Conservation (phyloP, 2,113 vertebrate species). For the Aspidoscelis tigris region DNA sequence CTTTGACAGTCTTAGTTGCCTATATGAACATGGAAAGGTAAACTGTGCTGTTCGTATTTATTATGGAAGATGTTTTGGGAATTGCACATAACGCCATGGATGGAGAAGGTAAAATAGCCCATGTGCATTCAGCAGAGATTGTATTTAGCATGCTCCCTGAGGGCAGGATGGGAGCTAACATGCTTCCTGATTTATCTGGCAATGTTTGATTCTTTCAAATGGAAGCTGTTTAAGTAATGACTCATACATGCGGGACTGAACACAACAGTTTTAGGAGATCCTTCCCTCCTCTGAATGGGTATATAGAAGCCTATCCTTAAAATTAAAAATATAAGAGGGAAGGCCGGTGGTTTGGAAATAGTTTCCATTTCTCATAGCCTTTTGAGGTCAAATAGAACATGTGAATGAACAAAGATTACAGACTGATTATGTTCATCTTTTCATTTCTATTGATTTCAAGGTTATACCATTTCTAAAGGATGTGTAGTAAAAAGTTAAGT, state of each 20-base stretch:
- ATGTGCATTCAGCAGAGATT: background rate
- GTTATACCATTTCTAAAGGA: background rate
- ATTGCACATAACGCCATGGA: background rate
- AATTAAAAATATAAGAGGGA: background rate
- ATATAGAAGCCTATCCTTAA: background rate
- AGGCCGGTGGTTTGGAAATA: background rate
- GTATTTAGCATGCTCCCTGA: constrained; percentile 7
- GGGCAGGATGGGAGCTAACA: background rate
- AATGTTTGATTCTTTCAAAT: constrained; percentile 32
- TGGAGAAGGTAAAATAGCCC: background rate
- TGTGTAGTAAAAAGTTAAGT: background rate
- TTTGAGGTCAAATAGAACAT: background rate
- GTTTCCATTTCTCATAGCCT: background rate
- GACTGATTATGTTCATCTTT: background rate
- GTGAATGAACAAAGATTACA: background rate
- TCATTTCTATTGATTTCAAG: background rate
- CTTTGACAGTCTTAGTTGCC: background rate
- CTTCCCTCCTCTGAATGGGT: background rate
- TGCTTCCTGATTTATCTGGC: constrained; percentile 34
- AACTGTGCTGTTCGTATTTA: background rate
- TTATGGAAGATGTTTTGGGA: background rate
- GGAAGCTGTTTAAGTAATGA: constrained; percentile 34
- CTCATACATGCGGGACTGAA: constrained; percentile 9
- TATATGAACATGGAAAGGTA: background rate
- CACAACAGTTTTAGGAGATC: constrained; percentile 27